phyloP scores from a whole-genome alignment of 2,797 vertebrate species.

The Masticophis lateralis region DNA sequence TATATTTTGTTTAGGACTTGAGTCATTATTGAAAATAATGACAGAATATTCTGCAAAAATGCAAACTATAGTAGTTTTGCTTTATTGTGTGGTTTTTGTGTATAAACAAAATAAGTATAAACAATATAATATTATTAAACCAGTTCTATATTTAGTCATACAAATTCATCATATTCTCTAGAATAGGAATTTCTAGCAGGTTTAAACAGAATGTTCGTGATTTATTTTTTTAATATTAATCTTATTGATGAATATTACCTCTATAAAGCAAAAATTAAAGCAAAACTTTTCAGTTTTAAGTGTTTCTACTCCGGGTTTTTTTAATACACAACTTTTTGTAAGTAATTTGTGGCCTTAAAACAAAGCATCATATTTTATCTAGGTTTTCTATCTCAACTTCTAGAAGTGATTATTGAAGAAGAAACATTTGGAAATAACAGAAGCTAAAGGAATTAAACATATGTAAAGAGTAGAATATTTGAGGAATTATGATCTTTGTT shows the following conservation, averaged over 20 bases:
- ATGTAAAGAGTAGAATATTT: background rate
- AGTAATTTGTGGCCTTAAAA: background rate
- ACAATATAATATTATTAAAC: background rate
- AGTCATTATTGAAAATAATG: constrained; percentile 41
- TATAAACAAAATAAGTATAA: background rate
- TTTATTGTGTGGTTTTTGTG: background rate
- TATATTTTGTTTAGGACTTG: constrained; percentile 29
- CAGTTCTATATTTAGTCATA: background rate
- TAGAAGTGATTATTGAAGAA: background rate
- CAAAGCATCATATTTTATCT: background rate
- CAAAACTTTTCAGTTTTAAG: background rate
- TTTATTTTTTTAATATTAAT: background rate
- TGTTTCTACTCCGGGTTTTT: background rate
- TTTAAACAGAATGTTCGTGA: background rate
- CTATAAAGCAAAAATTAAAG: background rate
- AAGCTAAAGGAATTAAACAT: accelerated
- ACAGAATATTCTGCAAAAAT: constrained; percentile 27
- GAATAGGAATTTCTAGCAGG: background rate
- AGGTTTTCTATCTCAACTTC: background rate
- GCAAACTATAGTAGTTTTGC: background rate
- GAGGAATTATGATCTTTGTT: background rate
- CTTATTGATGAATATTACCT: background rate
- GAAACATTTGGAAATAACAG: constrained; percentile 3
- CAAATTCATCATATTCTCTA: accelerated
- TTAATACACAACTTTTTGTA: background rate